These are phyloP conservation scores for Limanda limanda DNA, from an alignment of 2,113 vertebrate genomes.

Conservation along the genomic window DNA sequence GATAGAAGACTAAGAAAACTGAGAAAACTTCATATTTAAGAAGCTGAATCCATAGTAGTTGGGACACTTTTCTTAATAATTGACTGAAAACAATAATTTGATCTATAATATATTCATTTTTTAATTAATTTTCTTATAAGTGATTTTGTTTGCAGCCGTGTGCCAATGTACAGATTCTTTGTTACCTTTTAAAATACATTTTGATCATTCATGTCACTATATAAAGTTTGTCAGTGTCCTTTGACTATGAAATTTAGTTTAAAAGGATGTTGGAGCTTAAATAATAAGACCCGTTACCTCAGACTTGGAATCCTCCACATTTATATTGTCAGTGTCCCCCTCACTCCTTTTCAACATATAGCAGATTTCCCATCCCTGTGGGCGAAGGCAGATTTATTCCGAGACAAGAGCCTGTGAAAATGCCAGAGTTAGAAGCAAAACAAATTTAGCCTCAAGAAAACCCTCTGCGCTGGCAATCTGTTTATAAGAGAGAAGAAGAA, in stretches of 20 bases:
- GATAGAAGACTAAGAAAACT: no score
- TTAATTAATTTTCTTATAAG: no score
- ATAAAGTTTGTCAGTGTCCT: background rate
- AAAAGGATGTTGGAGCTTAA: conserved; percentile 8
- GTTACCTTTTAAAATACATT: background rate
- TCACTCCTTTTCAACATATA: conserved; percentile 27
- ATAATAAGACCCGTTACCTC: background rate
- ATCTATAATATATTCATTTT: no score
- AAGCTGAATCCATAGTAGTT: no score
- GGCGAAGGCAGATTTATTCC: conserved; percentile 53
- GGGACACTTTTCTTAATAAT: no score
- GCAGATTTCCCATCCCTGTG: conserved; percentile 49
- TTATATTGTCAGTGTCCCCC: conserved; percentile 4
- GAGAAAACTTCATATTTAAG: background rate
- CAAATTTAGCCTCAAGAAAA: conserved; percentile 55
- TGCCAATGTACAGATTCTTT: no score
- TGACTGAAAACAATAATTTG: no score
- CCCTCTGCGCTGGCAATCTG: conserved; percentile 56
- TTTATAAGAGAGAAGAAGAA: conserved; percentile 41
- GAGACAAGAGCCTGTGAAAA: conserved; percentile 51
- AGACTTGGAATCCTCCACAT: conserved; percentile 11
- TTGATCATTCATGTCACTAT: background rate
- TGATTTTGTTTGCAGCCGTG: no score
- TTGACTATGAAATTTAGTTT: background rate
- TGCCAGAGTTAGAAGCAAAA: conserved; percentile 38